These are phyloP conservation scores for Lepus oiostolus DNA, from an alignment of 2,797 vertebrate species.

Conservation along the genomic window DNA sequence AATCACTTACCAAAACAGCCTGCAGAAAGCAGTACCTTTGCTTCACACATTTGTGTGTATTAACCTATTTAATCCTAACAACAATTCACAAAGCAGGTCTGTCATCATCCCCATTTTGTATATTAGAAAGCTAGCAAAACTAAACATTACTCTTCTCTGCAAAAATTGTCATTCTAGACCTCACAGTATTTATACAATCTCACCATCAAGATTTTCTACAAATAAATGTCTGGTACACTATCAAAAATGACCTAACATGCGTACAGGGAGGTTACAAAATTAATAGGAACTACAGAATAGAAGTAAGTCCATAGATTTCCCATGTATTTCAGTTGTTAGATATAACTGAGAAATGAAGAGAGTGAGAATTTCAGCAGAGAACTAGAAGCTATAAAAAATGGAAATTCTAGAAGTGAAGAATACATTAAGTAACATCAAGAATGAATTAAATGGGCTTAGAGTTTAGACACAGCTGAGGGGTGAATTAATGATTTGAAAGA, in stretches of 20 bases:
- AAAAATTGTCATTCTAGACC: neutral
- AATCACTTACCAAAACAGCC: neutral
- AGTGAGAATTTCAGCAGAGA: neutral
- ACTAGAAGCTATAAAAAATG: neutral
- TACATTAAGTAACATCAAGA: neutral
- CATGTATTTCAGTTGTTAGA: neutral
- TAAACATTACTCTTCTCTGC: neutral
- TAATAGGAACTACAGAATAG: neutral
- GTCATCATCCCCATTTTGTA: neutral
- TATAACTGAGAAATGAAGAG: neutral
- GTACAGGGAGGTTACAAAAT: neutral
- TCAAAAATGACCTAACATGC: neutral
- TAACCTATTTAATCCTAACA: neutral
- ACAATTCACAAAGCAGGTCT: neutral
- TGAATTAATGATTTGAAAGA: neutral
- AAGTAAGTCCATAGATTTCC: neutral
- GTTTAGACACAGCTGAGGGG: neutral
- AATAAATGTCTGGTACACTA: neutral
- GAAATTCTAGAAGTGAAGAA: neutral
- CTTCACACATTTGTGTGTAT: neutral
- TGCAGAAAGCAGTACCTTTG: neutral
- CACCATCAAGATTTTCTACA: neutral
- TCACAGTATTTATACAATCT: conserved; percentile 18
- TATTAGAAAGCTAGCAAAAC: neutral
- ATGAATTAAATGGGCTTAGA: neutral